Conservation (phyloP, 2,888 invertebrate species). For the Coelinius sp. region DNA sequence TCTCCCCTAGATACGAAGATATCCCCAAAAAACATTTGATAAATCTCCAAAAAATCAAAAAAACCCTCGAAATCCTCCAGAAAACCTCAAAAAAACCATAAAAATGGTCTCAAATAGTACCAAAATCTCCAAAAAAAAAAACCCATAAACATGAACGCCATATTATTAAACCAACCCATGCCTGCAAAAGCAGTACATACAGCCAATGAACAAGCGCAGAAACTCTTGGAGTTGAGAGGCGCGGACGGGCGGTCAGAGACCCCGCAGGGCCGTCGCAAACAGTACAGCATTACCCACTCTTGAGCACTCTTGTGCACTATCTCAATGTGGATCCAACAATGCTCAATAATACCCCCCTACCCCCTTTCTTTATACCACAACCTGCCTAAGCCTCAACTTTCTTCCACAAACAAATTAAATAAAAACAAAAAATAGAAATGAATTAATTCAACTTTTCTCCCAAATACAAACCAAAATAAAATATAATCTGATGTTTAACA, state of each 20-base stretch:
- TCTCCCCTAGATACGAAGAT: background rate
- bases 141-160: background rate
- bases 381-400: background rate
- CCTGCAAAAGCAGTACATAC: background rate
- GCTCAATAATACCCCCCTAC: constrained; percentile 53
- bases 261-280: constrained; percentile 69
- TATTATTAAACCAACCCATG: background rate
- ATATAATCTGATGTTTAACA: background rate
- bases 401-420: background rate
- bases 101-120: background rate
- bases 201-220: constrained; percentile 61
- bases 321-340: constrained; percentile 58
- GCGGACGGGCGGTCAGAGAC: constrained; percentile 71
- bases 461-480: background rate
- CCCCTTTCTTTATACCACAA: background rate
- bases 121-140: background rate
- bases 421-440: background rate
- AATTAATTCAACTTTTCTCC: background rate
- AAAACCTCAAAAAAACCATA: background rate
- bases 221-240: constrained; percentile 66
- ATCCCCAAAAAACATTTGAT: too few relatives aligned
- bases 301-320: constrained; percentile 56
- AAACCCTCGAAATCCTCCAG: background rate
- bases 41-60: background rate
- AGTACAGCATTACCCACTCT: constrained; percentile 68